Evolutionary conservation across 2,888 invertebrate genomes (phyloP), one percentile per base, ranked within the genome.

Genomic region (Acrobasis suavella): DNA sequence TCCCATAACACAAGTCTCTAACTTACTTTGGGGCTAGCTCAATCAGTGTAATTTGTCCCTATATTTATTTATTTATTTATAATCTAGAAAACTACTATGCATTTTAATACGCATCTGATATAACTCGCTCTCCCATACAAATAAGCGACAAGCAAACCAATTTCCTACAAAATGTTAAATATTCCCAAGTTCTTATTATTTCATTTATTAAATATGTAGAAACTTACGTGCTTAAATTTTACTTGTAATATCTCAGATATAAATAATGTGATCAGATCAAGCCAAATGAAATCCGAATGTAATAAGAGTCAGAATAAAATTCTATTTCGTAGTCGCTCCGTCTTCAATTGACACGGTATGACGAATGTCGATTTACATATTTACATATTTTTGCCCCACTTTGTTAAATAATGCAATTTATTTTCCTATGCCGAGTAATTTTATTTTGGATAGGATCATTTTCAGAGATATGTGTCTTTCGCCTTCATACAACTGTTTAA

Each of bases 311-410:
- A n/a, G 15, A 38, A 54, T 37, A 38, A 54, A 54, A 54, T 50
- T 50, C 54, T n/a, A 38, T 54, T 54, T 37, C 37, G 32, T 8
- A 32, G n/a, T 37, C 54, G 22, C 37, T 54, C 38, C 12, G 12
- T 32, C 32, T 17, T 37, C 54, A 54, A 54, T 54, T 54, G 54
- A 54, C 54, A 54, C 38, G 54, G 14, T 38, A 14, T 52, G 22
- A 52, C 32, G 22, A 32, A 52, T 17, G 46, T 52, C 22, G 14
- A 52, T 52, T 52, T 52, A 52, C 52, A 52, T 52, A 52, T 52
- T 52, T 52, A 52, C 52, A 52, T 52, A 17, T 52, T 22, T 51
- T 22, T 46, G n/a, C 46, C 46, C 46, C 6, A 46, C 12, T 46
- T n/a, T 46, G n/a, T 6, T 46, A 46, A 46, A 46, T 46, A 46